Conservation (phyloP, 2,113 vertebrate species). For the Ceyx cyanopectus region DNA sequence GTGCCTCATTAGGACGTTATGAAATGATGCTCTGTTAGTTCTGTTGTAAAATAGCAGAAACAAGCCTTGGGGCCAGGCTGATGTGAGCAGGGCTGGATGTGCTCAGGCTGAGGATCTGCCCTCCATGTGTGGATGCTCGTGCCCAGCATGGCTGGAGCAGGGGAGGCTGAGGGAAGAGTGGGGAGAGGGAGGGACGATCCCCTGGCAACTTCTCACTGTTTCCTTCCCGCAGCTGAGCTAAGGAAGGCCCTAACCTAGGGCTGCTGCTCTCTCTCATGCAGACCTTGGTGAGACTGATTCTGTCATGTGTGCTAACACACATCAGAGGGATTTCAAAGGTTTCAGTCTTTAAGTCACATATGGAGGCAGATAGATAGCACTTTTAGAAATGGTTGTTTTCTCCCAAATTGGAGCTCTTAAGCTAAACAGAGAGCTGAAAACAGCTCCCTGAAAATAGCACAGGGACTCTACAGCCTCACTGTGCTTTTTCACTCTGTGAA, state of each 20-base stretch:
- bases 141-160: background rate
- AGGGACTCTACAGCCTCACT: background rate
- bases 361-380: constrained; percentile 1
- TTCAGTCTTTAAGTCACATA: background rate
- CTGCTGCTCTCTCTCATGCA: accelerated
- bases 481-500: background rate
- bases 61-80: background rate
- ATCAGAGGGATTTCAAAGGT: background rate
- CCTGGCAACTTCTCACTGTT: background rate
- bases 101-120: background rate
- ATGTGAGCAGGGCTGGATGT: background rate
- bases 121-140: accelerated
- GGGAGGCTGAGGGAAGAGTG: background rate
- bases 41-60: constrained; percentile 46
- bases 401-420: background rate
- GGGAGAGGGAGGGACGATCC: background rate
- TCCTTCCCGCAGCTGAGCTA: background rate
- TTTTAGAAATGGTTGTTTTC: background rate
- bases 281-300: background rate
- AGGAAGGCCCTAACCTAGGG: background rate
- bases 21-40: constrained; percentile 48
- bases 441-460: background rate
- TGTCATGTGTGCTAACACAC: background rate
- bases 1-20: constrained; percentile 45
- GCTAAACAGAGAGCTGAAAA: background rate